Evolutionary conservation across 2,888 invertebrate genomes (phyloP), one percentile per base, ranked within the genome.

Genomic region (Synanthedon myopaeformis): DNA sequence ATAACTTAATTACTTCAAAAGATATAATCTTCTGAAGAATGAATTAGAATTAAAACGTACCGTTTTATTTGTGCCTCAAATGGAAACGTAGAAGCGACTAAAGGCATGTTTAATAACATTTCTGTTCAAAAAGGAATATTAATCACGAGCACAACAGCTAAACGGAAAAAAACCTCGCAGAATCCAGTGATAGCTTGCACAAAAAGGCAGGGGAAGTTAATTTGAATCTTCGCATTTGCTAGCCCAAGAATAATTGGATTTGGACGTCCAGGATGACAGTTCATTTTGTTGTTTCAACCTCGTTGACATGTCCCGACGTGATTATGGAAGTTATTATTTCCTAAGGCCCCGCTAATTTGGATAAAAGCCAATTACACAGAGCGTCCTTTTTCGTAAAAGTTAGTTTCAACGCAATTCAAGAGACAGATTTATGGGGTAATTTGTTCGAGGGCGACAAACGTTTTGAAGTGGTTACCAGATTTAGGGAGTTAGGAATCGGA

Each of bases 201-300:
- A 50, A 23, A 23, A 42, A 52, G 55, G 51, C 51, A 51, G 14
- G 41, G 71, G 71, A 79, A 76, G 80, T 79, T 81, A 80, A 81
- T 82, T 82, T 79, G 75, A 81, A 82, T 82, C 76, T 72, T 74
- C 69, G 74, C 77, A 74, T 79, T 81, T 76, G 77, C 78, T 59
- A 74, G 75, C 74, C 70, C 65, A 75, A 75, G 76, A 76, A 79
- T 84, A 85, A 86, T 84, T 85, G 82, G 82, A 83, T 84, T 83
- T 79, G 79, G 78, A 76, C 77, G 75, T 82, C 77, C 73, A 73
- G 71, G 82, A 81, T 83, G 85, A 85, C 85, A 84, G 84, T 83
- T 84, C 80, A 84, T 84, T 84, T 79, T 72, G 80, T 76, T 81
- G 79, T 77, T 75, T 72, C 76, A 70, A 72, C 77, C 79, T 45